Percentiles rank a stretch among this genome's conserved stretches.
Evolutionary conservation across 2,888 invertebrate species (phyloP).

Genomic region (Aphodius sticticus): DNA sequence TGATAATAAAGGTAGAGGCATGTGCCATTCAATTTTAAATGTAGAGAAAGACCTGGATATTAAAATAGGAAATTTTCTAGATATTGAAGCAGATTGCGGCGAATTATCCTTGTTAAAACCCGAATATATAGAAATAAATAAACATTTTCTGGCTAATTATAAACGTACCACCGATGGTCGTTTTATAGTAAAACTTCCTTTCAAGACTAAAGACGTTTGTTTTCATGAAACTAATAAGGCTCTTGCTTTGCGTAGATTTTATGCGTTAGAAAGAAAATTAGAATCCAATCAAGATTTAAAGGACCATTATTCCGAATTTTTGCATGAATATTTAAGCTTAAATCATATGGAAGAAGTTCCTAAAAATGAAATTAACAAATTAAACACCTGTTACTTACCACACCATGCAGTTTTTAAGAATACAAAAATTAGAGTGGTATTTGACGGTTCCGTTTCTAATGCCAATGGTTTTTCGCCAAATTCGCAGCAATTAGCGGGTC

Average conservation of each 20-base stretch:
- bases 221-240: too few relatives aligned
- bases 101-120: neutral
- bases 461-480: neutral
- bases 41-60: neutral
- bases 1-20: neutral
- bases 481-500: slow-evolving; percentile 37
- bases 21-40: neutral
- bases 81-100: neutral
- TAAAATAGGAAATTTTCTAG: neutral
- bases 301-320: too few relatives aligned
- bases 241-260: too few relatives aligned
- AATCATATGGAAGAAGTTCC: too few relatives aligned
- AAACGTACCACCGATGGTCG: slow-evolving; percentile 5
- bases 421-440: too few relatives aligned
- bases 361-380: too few relatives aligned
- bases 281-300: too few relatives aligned
- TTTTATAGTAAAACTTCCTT: neutral
- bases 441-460: too few relatives aligned
- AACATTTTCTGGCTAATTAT: neutral
- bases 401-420: too few relatives aligned
- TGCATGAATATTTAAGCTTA: too few relatives aligned
- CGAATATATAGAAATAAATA: neutral
- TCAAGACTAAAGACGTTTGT: neutral
- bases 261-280: too few relatives aligned
- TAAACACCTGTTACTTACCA: too few relatives aligned